Evolutionary conservation across 2,888 invertebrate genomes (phyloP), one percentile per base, ranked within the genome.

Genomic region (Calliopum simillimum): DNA sequence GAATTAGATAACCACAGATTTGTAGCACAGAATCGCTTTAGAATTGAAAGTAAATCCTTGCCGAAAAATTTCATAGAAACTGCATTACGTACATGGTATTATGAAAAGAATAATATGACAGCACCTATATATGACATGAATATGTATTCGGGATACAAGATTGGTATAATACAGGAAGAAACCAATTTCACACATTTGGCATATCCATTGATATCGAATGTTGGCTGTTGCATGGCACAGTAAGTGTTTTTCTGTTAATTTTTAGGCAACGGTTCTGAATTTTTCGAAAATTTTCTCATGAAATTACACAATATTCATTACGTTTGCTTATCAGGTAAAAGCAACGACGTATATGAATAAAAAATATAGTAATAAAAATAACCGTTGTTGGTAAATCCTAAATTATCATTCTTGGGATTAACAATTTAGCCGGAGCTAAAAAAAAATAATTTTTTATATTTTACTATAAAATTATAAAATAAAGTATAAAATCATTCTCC

Each of bases 151-250:
- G 33, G 2, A 5, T 8, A 33, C 33, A 61, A 21, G 13, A 12
- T 16, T 2, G 74, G 74, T n/a, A 59, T n/a, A n/a, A 63, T 75
- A 14, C 11, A 49, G 2, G 66, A 69, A 16, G 53, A 63, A 12
- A 74, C 74, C 49, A 74, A 76, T 58, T 76, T 73, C 51, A 74
- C 75, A 8, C 73, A 74, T 23, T 25, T 76, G 21, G 67, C 67
- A 3, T 61, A 46, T 46, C 59, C 76, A 3, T 13, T 19, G 19
- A 56, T 49, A 1, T 49, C 53, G 13, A 56, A 63, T 14, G n/a
- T 76, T 49, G 76, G 76, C 14, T 76, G 76, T 46, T 73, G 73
- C 11, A 46, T 74, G 16, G 71, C 70, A 4, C 70, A 69, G 74
- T 75, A 53, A 41, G 59, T 58, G 13, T 4, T 4, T 12, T 19